Base-by-base conservation (phyloP, 2,113 vertebrate genomes). In the Caranx melampygus region DNA sequence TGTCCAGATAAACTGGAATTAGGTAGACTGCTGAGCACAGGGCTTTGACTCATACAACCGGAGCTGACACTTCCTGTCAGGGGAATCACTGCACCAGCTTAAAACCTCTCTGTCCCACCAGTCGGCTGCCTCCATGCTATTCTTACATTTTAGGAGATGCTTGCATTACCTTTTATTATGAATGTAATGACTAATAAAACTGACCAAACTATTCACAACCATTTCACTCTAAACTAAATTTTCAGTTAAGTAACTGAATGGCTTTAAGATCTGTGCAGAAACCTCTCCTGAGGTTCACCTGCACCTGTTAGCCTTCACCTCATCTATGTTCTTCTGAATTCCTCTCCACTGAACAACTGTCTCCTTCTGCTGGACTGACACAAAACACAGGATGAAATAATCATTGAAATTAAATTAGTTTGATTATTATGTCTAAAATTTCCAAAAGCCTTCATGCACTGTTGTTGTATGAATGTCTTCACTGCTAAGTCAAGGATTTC, bases 11-110 rank as follows among this genome's bases (percentile, higher is more conserved):
- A 71, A 70, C 34, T 62, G 77, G 65, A 45, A 61, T 86, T 4
- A 77, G 44, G 6, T 5, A 12, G 63, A 79, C 47, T 75, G 88
- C 79, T 91, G 89, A 90, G 57, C 65, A 6, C 54, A 34, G 68
- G 58, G 54, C 42, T 57, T 89, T 83, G 26, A 66, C 55, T 59
- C 31, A 45, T 42, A 64, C 33, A 69, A 6, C 9, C 49, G 45
- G 26, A 82, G 79, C 73, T 75, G 61, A 40, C 31, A 33, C 68
- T 80, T 80, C 73, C 79, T 82, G 52, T 61, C 16, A 59, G 45
- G 61, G 2, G 37, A 13, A 2, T 18, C 10, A 4, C 63, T 55
- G 61, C 69, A 76, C 0, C 42, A 52, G n/a, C 51, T 51, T 72
- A 51, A 51, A 88, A 73, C 26, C 71, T 75, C 64, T 16, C 68